Evolutionary conservation across 2,888 invertebrate genomes (phyloP), one percentile per base, ranked within the genome.

Genomic region (Hydropsyche betteni): DNA sequence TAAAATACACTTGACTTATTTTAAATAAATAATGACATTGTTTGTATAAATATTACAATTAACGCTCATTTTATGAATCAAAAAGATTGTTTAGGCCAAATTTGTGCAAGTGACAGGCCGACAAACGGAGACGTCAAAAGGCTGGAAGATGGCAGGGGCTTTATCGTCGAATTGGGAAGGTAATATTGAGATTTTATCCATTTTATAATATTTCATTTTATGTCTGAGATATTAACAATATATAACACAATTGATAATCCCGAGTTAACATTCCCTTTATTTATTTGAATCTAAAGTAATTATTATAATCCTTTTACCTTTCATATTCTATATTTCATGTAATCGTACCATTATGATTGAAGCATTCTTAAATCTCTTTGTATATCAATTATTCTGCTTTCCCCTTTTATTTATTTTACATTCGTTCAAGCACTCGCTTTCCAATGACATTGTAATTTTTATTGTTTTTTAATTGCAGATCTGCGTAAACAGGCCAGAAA

Each of bases 401-500:
- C 24, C 24, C 1, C 2, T 1, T 24, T 24, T 24, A 2, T 24
- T 2, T 24, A 24, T 24, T 24, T 24, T 24, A 24, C 2, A 2
- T 24, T 24, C 24, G 1, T 24, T 24, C 24, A 24, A 24, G 24
- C 24, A 24, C 24, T 24, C 24, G 2, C 24, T 24, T 24, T 55
- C 55, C 6, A 55, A 55, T 55, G 10, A 55, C 14, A 1, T 10
- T 55, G 7, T 12, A 55, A 55, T 55, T 55, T 55, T 55, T n/a
- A 55, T 44, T 44, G 7, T 8, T 44, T 2, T 68, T 58, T 80
- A 76, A 64, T 87, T 87, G 78, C 82, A 97, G 98, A 96, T 84
- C 86, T 98, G 75, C 89, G 98, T 73, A 97, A 96, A 84, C 95
- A 97, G 85, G 98, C 99, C 1, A 89, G 98, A 76, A 92, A 93